A percentile compares a stretch with the other conserved stretches of the same genome.
Conservation (phyloP, 2,113 vertebrate genomes). For the Gymnorhina tibicen region DNA sequence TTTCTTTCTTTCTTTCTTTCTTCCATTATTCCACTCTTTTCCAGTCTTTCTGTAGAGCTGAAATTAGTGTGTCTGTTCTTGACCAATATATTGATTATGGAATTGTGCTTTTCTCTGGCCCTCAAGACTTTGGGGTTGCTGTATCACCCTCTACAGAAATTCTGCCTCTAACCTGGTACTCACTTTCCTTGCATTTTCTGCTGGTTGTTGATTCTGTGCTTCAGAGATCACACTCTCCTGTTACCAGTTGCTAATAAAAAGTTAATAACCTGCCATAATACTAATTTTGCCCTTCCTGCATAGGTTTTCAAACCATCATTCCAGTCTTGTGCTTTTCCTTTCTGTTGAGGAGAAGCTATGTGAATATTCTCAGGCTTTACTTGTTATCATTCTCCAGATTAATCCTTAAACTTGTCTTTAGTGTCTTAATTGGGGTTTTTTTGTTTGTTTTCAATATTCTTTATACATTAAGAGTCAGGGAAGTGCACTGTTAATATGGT, state of each 20-base stretch:
- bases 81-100: neutral
- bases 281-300: neutral
- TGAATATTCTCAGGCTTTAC: neutral
- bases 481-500: neutral
- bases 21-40: neutral
- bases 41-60: neutral
- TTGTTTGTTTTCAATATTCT: neutral
- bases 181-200: neutral
- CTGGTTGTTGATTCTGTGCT: neutral
- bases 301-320: neutral
- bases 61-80: neutral
- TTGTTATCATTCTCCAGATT: neutral
- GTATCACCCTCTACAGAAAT: neutral
- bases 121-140: neutral
- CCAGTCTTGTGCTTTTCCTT: neutral
- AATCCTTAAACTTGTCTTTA: neutral
- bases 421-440: neutral
- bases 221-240: neutral
- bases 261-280: neutral
- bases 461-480: neutral
- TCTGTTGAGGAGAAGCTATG: neutral
- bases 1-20: too few species aligned
- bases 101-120: neutral
- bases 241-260: neutral
- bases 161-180: neutral